These are phyloP conservation scores for Podotricha telesiphe DNA, from an alignment of 2,888 invertebrate genomes.

Conservation along the genomic window DNA sequence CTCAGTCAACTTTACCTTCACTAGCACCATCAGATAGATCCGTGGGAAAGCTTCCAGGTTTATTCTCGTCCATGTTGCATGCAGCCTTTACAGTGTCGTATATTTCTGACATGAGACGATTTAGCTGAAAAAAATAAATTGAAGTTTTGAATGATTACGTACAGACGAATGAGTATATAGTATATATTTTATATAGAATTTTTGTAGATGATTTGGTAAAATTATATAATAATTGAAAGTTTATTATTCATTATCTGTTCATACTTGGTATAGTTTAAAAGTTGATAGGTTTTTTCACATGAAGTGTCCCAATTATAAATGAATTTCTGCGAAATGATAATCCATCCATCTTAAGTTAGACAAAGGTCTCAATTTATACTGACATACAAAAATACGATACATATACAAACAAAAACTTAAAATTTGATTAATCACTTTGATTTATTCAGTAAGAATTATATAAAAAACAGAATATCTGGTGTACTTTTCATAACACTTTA, in stretches of 20 bases:
- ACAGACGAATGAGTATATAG: too few species aligned
- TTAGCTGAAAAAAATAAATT: constrained; percentile 62
- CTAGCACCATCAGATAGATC: constrained; percentile 69
- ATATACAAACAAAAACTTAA: too few species aligned
- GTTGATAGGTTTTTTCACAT: neutral
- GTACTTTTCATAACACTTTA: neutral
- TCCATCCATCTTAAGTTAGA: neutral
- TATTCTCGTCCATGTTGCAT: constrained; percentile 77
- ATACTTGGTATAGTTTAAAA: neutral
- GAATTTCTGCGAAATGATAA: neutral
- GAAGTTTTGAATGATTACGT: neutral
- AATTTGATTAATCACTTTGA: too few species aligned
- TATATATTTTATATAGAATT: too few species aligned
- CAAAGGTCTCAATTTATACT: too few species aligned
- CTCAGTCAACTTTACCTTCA: constrained; percentile 58
- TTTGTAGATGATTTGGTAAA: too few species aligned
- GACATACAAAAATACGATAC: too few species aligned
- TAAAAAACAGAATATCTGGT: neutral
- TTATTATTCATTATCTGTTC: neutral
- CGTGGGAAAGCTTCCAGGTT: constrained; percentile 72
- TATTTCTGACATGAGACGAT: constrained; percentile 79
- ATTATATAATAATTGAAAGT: neutral
- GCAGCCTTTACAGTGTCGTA: constrained; percentile 79
- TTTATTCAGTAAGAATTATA: too few species aligned
- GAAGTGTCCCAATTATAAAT: neutral